Evolutionary conservation across 1,140 invertebrate genomes (phyloP), one percentile per base, ranked within the genome.

Genomic region (Tetraneura akinire): DNA sequence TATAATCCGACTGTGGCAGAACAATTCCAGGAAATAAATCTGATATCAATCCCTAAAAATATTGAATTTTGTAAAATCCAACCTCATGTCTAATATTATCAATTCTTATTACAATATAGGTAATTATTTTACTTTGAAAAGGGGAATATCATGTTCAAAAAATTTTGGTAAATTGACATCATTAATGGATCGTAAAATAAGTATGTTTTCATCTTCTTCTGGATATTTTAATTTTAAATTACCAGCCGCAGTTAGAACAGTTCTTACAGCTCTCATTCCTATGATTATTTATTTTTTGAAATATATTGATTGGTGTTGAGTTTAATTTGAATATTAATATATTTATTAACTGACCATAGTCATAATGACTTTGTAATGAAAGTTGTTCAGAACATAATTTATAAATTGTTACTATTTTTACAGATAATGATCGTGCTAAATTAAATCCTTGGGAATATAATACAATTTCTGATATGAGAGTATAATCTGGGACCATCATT

Each of bases 401-500:
- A 86, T 98, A 98, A 0, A 94, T 95, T 80, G 95, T 94, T 2
- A 98, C 96, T 83, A 98, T 98, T 88, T 98, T 98, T 0, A 97
- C 89, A 0, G 96, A 93, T 26, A 98, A 86, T 2, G 94, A 91
- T 81, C 95, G 91, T 3, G 96, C 96, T 64, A 92, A 91, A 13
- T 95, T 88, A 84, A 97, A 98, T n/a, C 96, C 96, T 85, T 91
- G 96, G 0, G 96, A 96, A 83, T 97, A 97, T 0, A 98, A 85
- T 64, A 94, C 93, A 81, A 97, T 97, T 87, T 98, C 96, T 0
- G 96, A 94, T 84, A 98, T 98, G 14, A 98, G 85, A 13, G 94
- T 94, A 86, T 97, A 97, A 86, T 98, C 96, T 1, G 96, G 96
- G 26, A 98, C 95, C 96, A 98, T 98, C 96, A 98, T 98, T 37